Evolutionary conservation across 2,888 invertebrate species (phyloP), one percentile per base, ranked within the genome.

Genomic region (Drosophila paranaensis): DNA sequence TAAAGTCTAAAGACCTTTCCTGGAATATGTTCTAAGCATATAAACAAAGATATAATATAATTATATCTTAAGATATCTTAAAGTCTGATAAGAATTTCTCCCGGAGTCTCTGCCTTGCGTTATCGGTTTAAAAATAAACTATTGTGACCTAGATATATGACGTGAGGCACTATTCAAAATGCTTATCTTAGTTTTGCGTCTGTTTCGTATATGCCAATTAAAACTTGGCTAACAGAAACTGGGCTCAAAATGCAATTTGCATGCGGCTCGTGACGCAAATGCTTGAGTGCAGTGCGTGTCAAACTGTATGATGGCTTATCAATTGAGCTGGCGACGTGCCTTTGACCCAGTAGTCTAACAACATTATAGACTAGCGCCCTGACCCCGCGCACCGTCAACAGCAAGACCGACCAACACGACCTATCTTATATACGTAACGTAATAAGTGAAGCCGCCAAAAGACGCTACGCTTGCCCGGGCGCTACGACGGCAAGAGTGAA

Each of bases 341-440:
- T 80, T 78, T 81, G 80, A 80, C 79, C 73, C 79, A 81, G 62
- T 51, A 68, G 78, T 50, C 46, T 56, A 64, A 68, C 48, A 63
- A 53, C 51, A 45, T 74, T 66, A 69, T 64, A 69, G 60, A 71
- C 60, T 71, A 60, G n/a, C 11, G 8, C 40, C n/a, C 40, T 40
- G 30, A 33, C 30, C 30, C 30, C 30, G 6, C 27, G n/a, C n/a
- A 0, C 33, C 39, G 13, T 1, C 30, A 14, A 6, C 20, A 8
- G 14, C 8, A 1, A 0, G 20, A 20, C 20, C 20, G 20, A 20
- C 30, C 30, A 33, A 63, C 79, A 80, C 83, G 88, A 87, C 84
- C 88, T 88, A 85, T 85, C 82, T 81, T 20, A 20, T 80, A 81
- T 78, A 78, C 82, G 82, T 78, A 78, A 81, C 85, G 85, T 81